Percentiles rank a stretch among this genome's conserved stretches.
Evolutionary conservation across 2,888 invertebrate species (phyloP).

Genomic region (Microctonus brassicae): DNA sequence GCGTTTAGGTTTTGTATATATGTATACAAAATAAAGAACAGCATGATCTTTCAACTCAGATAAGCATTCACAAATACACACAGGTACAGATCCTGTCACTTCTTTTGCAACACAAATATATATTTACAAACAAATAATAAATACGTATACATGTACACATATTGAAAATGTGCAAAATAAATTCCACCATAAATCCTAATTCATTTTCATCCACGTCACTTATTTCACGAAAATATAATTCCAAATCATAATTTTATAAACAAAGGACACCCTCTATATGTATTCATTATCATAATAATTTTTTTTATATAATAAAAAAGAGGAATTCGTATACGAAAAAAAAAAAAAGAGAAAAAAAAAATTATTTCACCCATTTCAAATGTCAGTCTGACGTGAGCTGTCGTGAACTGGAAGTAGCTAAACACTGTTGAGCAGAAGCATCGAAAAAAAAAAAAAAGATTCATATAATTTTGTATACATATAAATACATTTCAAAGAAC

Average conservation of each 20-base stretch:
- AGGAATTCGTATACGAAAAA: background rate
- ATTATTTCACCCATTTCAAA: slow-evolving; percentile 31
- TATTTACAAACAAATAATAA: background rate
- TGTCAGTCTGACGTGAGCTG: slow-evolving; percentile 13
- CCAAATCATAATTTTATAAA: background rate
- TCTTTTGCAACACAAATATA: background rate
- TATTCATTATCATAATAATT: background rate
- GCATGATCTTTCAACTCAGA: slow-evolving; percentile 7
- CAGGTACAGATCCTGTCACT: background rate
- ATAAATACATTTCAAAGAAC: too few species aligned
- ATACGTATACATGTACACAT: too few species aligned
- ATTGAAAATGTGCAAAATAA: background rate
- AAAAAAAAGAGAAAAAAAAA: slow-evolving; percentile 11
- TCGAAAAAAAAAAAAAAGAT: background rate
- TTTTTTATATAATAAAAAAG: background rate
- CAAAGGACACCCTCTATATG: background rate
- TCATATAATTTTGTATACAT: background rate
- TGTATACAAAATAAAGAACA: background rate
- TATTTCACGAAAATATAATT: background rate
- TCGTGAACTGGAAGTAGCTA: slow-evolving; percentile 23
- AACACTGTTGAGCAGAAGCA: background rate
- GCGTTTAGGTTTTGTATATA: background rate
- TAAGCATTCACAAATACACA: background rate
- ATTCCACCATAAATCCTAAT: background rate
- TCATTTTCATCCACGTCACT: background rate